phyloP scores from a whole-genome alignment of 1,140 invertebrate genomes.

The Cyclargus thomasi region DNA sequence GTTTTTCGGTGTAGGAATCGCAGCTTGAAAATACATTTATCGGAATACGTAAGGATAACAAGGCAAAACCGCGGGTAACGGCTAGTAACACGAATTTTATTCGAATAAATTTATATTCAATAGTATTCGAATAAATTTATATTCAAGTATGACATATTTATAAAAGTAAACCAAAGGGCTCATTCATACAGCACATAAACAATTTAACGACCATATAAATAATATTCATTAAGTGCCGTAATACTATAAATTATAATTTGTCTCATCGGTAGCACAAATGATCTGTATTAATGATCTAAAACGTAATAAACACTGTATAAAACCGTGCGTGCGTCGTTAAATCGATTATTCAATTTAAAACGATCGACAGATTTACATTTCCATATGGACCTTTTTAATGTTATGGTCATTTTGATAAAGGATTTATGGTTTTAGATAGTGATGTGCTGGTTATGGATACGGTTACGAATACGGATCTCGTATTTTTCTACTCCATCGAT shows the following conservation, averaged over 20 bases:
- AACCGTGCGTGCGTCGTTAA: neutral
- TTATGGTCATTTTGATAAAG: neutral
- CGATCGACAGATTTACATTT: neutral
- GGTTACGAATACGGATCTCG: too few species aligned
- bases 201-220: neutral
- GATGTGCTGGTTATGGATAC: too few species aligned
- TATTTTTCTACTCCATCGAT: too few species aligned
- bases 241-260: neutral
- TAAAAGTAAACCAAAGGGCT: neutral
- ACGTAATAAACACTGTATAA: neutral
- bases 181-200: neutral
- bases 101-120: too few species aligned
- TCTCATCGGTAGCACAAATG: neutral
- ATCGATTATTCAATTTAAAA: neutral
- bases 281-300: neutral
- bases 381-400: neutral
- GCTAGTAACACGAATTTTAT: too few species aligned
- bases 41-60: too few species aligned
- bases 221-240: neutral
- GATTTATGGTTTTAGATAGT: neutral
- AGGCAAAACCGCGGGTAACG: too few species aligned
- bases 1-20: too few species aligned
- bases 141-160: too few species aligned
- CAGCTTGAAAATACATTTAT: too few species aligned
- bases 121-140: too few species aligned